phyloP scores from a whole-genome alignment of 2,888 invertebrate species.

The Fragum fragum region DNA sequence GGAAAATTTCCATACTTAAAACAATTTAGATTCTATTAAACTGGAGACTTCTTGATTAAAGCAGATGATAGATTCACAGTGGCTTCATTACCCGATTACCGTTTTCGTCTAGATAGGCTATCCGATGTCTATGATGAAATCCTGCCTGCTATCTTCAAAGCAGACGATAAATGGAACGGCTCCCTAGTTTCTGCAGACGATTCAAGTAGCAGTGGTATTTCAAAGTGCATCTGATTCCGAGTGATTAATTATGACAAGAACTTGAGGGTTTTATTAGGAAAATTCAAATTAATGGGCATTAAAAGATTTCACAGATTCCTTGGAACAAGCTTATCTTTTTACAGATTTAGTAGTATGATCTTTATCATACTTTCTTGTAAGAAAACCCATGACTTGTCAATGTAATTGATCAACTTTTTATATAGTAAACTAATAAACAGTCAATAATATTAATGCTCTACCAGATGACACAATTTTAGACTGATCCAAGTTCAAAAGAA shows the following conservation, averaged over 20 bases:
- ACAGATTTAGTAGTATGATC: background rate
- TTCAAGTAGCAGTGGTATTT: background rate
- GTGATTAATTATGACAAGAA: conserved; percentile 21
- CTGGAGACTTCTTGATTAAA: conserved; percentile 10
- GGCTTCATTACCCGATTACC: conserved; percentile 24
- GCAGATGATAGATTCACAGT: conserved; percentile 23
- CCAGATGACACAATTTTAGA: no score
- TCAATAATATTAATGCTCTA: no score
- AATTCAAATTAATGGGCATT: conserved; percentile 11
- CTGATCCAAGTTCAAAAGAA: no score
- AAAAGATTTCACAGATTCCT: conserved; percentile 9
- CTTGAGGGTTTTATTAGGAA: conserved; percentile 18
- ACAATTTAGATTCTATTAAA: conserved; percentile 30
- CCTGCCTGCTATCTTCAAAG: conserved; percentile 20
- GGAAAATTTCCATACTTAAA: conserved; percentile 19
- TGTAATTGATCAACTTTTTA: no score
- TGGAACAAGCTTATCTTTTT: conserved; percentile 19
- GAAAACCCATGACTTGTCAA: background rate
- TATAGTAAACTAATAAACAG: no score
- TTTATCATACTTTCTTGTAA: background rate
- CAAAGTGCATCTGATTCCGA: conserved; percentile 11
- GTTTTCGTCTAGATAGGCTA: conserved; percentile 17
- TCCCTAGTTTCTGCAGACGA: conserved; percentile 7
- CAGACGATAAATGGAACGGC: conserved; percentile 13
- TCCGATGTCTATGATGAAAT: conserved; percentile 26